Base-by-base conservation (phyloP, 2,888 invertebrate genomes). In the Koerneria pararmatus region DNA sequence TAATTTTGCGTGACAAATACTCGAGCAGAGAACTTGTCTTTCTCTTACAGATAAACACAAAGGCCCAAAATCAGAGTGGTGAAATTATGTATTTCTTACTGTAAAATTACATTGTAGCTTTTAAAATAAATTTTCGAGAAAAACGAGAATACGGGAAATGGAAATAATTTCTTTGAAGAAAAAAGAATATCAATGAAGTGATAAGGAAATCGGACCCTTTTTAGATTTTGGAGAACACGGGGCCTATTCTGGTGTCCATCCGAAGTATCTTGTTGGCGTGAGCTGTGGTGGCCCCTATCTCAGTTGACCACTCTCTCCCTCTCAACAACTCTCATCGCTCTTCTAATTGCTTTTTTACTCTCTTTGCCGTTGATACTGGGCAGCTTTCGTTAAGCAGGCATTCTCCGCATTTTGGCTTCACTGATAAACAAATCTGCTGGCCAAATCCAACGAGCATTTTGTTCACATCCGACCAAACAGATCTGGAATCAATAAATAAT, bases 381-480 rank as follows among this genome's bases (percentile, higher is more conserved):
- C 53, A 51, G 15, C 15, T 51, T 27, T 51, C 53, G 22, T 22
- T 51, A n/a, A 51, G 22, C 11, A 51, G 53, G 53, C 53, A 51
- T 51, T 88, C 87, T 6, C 82, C 84, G 85, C 97, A 98, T 74
- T 89, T 89, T 0, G 98, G 97, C 58, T 87, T 88, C 0, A 90
- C 84, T 0, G 95, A 91, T 64, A 88, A 85, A 84, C 98, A 98
- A 68, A 90, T 89, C 64, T 92, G 91, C 86, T 98, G 97, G 0
- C 98, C 98, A 86, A 98, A 98, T 4, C 98, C 98, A 11, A 98
- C 98, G 71, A 98, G 86, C 1, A 95, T 86, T 79, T 91, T 89
- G 85, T 97, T 94, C 27, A 84, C 89, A 84, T 93, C 91, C 73
- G 88, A 87, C 95, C 95, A 95, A 11, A 90, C 84, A 1, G 90